Conservation (phyloP, 1,140 invertebrate species). For the Alviniconcha marisindica region DNA sequence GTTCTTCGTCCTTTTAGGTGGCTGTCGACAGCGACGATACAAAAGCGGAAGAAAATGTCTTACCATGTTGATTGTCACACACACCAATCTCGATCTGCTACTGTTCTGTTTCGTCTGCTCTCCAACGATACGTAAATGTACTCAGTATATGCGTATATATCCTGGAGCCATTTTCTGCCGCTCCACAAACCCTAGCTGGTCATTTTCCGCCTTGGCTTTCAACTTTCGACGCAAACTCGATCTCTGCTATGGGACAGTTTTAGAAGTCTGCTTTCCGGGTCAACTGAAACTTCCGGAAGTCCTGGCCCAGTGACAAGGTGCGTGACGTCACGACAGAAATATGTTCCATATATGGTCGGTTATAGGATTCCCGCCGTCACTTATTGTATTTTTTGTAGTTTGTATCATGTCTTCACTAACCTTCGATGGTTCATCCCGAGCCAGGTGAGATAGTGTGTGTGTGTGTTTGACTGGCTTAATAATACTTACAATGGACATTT, state of each 20-base stretch:
- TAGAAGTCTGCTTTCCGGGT: neutral
- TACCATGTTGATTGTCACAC: neutral
- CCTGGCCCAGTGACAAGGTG: neutral
- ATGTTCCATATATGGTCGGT: slow-evolving; percentile 17
- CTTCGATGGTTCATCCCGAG: too few species aligned
- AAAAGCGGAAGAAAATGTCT: slow-evolving; percentile 7
- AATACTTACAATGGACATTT: too few species aligned
- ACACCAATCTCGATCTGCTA: neutral
- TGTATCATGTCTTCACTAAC: too few species aligned
- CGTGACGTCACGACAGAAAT: slow-evolving; percentile 11
- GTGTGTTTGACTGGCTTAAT: too few species aligned
- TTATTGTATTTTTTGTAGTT: too few species aligned
- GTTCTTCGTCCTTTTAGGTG: too few species aligned
- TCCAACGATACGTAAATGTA: neutral
- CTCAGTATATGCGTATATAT: neutral
- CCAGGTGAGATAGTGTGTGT: too few species aligned
- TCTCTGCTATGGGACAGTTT: neutral
- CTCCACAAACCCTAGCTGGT: neutral
- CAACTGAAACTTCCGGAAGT: neutral
- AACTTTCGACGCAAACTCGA: neutral
- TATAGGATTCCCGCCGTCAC: too few species aligned
- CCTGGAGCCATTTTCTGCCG: neutral
- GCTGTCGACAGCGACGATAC: neutral
- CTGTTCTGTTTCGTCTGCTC: neutral
- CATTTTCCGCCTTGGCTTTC: neutral